Base-by-base conservation (phyloP, 2,113 vertebrate species). In the Vombatus ursinus region DNA sequence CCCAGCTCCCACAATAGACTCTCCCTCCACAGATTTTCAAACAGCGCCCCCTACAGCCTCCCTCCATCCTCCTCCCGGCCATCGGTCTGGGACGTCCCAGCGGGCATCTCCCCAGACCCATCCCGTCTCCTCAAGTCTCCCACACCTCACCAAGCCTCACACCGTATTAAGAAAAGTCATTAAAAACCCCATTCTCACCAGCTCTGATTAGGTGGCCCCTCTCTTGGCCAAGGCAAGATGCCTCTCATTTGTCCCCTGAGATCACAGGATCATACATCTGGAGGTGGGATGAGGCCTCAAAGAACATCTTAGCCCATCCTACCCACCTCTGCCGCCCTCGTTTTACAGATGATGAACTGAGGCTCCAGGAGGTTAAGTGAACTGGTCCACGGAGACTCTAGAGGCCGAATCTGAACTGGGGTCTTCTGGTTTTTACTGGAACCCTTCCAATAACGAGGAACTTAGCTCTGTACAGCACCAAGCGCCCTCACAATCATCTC, bases 21-120 rank as follows among this genome's bases (percentile, higher is more conserved):
- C 98, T 1, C 52, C 98, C 98, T 1, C 99, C 99, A 97, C 95
- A 98, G 93, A 98, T 99, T 92, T 93, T 96, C 1, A 96, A 99
- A 90, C 93, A 25, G 23, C 94, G 94, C 90, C 47, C 8, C 16
- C n/a, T 11, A 6, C 8, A 19, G 26, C 3, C 2, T 3, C 5
- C 28, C 2, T n/a, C 12, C 54, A 1, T 37, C 54, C 52, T 52
- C 52, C 53, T 54, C 8, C 51, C 12, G 51, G n/a, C 49, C 37
- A 3, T n/a, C 5, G 9, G 37, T 23, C 22, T 9, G 16, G 37
- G 16, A 0, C 94, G 92, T 0, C 53, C 23, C 22, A 53, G 24
- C 23, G 0, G 1, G 53, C 53, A 54, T 8, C 53, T 54, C 24
- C 49, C 90, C 49, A 37, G 26, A 22, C 50, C 48, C 48, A 28